These are phyloP conservation scores for Tachypleus tridentatus DNA, from an alignment of 1,140 invertebrate genomes.

Conservation along the genomic window DNA sequence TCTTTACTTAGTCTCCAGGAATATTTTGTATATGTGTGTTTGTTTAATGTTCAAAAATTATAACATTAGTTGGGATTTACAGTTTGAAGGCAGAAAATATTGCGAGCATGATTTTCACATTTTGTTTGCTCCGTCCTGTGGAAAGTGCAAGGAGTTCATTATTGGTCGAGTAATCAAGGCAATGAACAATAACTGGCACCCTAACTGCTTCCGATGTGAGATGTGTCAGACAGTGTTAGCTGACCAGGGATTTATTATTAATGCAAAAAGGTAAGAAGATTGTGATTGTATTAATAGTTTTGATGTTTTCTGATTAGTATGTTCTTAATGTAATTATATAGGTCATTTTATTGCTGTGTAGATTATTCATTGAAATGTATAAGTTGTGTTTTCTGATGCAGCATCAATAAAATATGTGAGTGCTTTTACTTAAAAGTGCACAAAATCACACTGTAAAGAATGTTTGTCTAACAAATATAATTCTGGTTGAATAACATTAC, in stretches of 20 bases:
- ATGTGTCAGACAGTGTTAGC: constrained; percentile 81
- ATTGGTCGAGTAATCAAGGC: constrained; percentile 98
- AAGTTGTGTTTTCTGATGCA: no score
- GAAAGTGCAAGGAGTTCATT: constrained; percentile 91
- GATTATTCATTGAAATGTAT: constrained; percentile 6
- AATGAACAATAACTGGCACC: constrained; percentile 98
- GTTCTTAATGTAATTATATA: constrained; percentile 6
- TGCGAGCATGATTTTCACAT: constrained; percentile 99
- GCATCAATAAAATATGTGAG: no score
- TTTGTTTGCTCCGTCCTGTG: constrained; percentile 94
- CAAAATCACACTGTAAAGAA: no score
- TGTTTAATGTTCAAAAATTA: constrained; percentile 16
- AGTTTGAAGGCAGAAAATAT: constrained; percentile 96
- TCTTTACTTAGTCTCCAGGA: constrained; percentile 3
- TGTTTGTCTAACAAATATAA: no score
- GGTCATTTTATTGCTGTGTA: not conserved
- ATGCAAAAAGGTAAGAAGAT: constrained; percentile 45
- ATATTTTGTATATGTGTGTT: constrained; percentile 5
- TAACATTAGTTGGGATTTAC: constrained; percentile 19
- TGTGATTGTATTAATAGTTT: no score
- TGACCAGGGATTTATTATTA: constrained; percentile 94
- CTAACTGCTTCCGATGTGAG: constrained; percentile 92
- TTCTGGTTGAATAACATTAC: no score
- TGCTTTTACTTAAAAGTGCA: no score
- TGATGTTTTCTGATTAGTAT: no score